Evolutionary conservation across 2,113 vertebrate genomes (phyloP), one percentile per base, ranked within the genome.

Genomic region (Gobio gobio): DNA sequence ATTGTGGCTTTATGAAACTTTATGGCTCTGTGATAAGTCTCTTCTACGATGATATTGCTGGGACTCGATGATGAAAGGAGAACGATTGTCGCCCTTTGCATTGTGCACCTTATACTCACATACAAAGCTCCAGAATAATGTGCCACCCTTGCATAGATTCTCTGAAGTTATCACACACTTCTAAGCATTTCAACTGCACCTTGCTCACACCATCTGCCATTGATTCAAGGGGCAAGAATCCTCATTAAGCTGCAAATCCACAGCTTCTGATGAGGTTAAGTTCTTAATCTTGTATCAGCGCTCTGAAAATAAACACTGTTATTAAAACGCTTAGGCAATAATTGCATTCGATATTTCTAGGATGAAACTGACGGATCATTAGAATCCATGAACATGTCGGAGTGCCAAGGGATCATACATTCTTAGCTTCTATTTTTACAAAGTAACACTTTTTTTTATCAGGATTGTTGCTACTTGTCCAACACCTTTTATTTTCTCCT

Each of bases 1-100:
- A 91, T 89, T 91, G 89, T 86, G 88, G 49, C 85, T 90, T 93
- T 91, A 91, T 91, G 91, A 86, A 92, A 90, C 89, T 90, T 92
- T 81, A 88, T 88, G 78, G 88, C 77, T 72, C 78, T 66, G 90
- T 83, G 91, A 91, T 90, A 92, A 87, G 90, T 86, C 91, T 82
- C 33, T 63, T 86, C 36, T 33, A 83, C 90, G 90, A 89, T 87
- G 78, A 90, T 88, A 89, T 89, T 84, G 89, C 87, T 90, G 54
- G 10, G 78, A 89, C 74, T 88, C 87, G 86, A 89, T 84, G 82
- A 86, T 83, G 72, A 80, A 82, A 54, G 83, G 82, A 82, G 45
- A 85, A 84, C 82, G 45, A 40, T 74, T 85, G 90, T 86, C 78
- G 9, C 79, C 83, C 79, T 88, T 58, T 89, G 22, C 22, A 8